Evolutionary conservation across 1,140 invertebrate species (phyloP).

Genomic region (Rhopalosiphum maidis): DNA sequence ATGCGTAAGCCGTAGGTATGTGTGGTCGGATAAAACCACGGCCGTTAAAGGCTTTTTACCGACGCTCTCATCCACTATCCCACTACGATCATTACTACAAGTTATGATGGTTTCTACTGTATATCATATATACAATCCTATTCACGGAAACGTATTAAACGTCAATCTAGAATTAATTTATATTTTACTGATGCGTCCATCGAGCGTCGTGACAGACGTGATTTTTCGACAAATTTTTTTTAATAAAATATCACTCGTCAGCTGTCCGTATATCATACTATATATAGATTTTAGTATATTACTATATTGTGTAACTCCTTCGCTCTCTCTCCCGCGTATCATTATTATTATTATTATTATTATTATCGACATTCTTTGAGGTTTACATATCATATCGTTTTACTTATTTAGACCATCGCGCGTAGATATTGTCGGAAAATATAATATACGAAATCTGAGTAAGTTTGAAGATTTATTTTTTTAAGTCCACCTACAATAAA

Average conservation of each 20-base stretch:
- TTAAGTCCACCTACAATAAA: background rate
- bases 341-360: background rate
- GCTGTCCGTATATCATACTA: no score
- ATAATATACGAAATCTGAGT: background rate
- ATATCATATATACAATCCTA: slow-evolving; percentile 9
- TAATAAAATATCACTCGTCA: background rate
- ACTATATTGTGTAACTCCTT: no score
- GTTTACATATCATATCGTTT: slow-evolving; percentile 3
- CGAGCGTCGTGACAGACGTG: background rate
- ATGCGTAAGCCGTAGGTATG: no score
- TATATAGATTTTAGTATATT: no score
- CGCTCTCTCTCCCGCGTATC: background rate
- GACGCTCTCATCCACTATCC: background rate
- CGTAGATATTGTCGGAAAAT: background rate
- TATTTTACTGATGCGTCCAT: background rate
- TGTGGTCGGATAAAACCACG: background rate
- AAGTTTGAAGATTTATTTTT: background rate
- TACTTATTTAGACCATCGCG: background rate
- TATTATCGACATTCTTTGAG: background rate
- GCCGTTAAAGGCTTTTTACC: background rate
- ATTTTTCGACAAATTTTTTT: background rate
- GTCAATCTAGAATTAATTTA: background rate
- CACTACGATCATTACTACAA: background rate
- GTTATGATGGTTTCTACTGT: background rate
- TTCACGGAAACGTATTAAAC: background rate